phyloP scores from a whole-genome alignment of 2,888 invertebrate genomes.

The Heliconius cydno region DNA sequence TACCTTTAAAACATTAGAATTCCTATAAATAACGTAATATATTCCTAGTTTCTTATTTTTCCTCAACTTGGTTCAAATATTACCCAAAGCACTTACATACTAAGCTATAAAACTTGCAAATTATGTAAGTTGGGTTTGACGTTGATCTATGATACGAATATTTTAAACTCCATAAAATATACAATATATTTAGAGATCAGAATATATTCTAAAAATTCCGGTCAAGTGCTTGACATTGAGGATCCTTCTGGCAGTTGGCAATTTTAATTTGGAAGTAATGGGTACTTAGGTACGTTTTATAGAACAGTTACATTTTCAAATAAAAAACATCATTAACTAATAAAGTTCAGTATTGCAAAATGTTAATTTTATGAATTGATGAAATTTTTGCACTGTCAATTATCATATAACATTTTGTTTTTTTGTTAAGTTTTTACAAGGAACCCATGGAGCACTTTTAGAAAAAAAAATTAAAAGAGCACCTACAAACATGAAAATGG shows the following conservation, averaged over 20 bases:
- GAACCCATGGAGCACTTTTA: no score
- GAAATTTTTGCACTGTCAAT: no score
- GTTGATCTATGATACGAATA: slow-evolving; percentile 30
- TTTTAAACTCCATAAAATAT: slow-evolving; percentile 28
- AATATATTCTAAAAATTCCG: slow-evolving; percentile 24
- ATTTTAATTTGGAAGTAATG: slow-evolving; percentile 8
- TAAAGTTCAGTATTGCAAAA: not conserved
- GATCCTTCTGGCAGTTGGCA: slow-evolving; percentile 14
- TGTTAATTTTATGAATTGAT: not conserved
- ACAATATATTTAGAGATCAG: not conserved
- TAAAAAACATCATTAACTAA: no score
- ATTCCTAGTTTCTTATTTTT: not conserved
- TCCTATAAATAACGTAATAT: not conserved
- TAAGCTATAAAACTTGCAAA: not conserved
- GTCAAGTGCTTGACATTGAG: slow-evolving; percentile 30
- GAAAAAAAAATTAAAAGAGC: no score
- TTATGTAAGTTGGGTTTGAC: slow-evolving; percentile 27
- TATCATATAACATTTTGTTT: no score
- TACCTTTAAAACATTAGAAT: not conserved
- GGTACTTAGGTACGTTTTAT: slow-evolving; percentile 4
- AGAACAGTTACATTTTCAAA: slow-evolving; percentile 8
- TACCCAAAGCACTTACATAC: slow-evolving; percentile 10
- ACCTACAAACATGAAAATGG: no score
- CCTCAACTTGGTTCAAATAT: not conserved
- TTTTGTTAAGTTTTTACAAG: no score